Conservation (phyloP, 2,888 invertebrate genomes). For the Hypomecis punctinalis region DNA sequence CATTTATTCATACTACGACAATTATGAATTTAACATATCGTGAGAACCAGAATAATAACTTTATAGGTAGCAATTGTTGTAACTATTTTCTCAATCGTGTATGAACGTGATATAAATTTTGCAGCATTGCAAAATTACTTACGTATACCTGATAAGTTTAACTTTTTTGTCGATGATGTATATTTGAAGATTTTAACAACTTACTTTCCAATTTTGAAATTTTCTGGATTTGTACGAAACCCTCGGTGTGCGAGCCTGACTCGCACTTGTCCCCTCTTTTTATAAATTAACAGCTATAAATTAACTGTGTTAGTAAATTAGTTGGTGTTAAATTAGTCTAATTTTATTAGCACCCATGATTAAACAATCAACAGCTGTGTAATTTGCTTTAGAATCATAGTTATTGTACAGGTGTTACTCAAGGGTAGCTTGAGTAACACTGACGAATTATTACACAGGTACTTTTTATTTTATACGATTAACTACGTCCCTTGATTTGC, state of each 20-base stretch:
- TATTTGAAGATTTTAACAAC: too few species aligned
- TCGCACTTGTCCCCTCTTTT: too few species aligned
- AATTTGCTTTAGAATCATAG: neutral
- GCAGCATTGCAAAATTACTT: too few species aligned
- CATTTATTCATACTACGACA: neutral
- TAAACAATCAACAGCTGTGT: conserved; percentile 2
- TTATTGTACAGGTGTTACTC: neutral
- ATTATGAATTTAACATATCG: neutral
- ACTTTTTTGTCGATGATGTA: too few species aligned
- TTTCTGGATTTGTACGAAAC: too few species aligned
- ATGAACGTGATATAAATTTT: too few species aligned
- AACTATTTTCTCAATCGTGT: neutral
- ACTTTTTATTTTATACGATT: neutral
- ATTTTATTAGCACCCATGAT: neutral
- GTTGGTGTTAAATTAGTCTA: neutral
- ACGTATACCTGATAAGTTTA: too few species aligned
- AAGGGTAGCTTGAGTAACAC: neutral
- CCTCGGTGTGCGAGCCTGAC: too few species aligned
- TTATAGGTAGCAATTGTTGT: neutral
- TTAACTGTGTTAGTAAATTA: too few species aligned
- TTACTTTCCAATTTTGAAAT: too few species aligned
- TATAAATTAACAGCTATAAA: too few species aligned
- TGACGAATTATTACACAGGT: neutral
- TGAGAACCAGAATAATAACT: conserved; percentile 3
- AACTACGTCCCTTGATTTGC: neutral